phyloP scores from a whole-genome alignment of 2,797 vertebrate species.

The Danionella dracula region DNA sequence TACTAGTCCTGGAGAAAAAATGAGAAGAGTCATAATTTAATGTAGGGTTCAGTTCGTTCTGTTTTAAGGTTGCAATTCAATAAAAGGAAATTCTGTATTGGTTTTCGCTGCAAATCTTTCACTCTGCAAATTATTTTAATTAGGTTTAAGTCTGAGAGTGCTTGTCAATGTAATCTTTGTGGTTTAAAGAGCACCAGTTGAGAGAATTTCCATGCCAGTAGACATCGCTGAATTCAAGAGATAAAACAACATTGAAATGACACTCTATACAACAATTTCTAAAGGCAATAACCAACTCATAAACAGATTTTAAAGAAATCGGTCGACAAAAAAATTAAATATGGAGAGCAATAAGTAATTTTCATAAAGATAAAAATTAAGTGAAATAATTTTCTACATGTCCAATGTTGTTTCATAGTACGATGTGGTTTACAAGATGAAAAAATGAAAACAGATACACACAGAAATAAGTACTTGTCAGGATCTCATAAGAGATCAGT shows the following conservation, averaged over 20 bases:
- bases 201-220: neutral
- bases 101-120: neutral
- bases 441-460: too few species aligned
- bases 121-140: neutral
- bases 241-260: neutral
- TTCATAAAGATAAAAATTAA: too few species aligned
- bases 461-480: too few species aligned
- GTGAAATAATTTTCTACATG: too few species aligned
- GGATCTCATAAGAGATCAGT: too few species aligned
- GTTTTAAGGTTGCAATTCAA: neutral
- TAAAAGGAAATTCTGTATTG: neutral
- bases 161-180: too few species aligned
- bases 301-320: too few species aligned
- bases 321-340: too few species aligned
- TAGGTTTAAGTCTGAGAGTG: too few species aligned
- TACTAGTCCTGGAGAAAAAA: conserved; percentile 26
- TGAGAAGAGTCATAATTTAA: conserved; percentile 8
- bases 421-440: too few species aligned
- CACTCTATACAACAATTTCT: neutral
- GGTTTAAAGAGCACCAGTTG: neutral
- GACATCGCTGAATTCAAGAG: neutral
- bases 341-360: neutral
- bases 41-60: neutral
- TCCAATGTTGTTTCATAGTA: too few species aligned
- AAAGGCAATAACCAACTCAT: neutral